These are phyloP conservation scores for Serripes groenlandicus DNA, from an alignment of 2,888 invertebrate species.

Conservation along the genomic window DNA sequence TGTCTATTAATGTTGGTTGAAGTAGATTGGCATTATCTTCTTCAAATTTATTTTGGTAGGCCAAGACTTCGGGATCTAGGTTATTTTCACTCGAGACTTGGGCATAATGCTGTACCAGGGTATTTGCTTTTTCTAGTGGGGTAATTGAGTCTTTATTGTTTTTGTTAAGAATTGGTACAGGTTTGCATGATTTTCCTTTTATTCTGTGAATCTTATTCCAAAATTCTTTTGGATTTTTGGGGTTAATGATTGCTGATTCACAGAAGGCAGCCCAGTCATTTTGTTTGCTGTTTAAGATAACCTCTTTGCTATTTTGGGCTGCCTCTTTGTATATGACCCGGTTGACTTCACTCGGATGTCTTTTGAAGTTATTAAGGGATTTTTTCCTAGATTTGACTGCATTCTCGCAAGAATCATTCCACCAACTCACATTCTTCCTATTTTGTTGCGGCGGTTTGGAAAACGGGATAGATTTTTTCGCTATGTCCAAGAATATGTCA, in stretches of 20 bases:
- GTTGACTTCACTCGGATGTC: slow-evolving; percentile 18
- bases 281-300: background rate
- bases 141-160: background rate
- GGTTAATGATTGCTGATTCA: background rate
- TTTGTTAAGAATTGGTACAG: background rate
- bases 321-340: slow-evolving; percentile 7
- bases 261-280: slow-evolving; percentile 26
- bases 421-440: slow-evolving; percentile 22
- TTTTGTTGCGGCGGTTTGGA: no score
- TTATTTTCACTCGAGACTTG: slow-evolving; percentile 26
- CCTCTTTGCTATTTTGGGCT: background rate
- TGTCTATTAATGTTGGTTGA: no score
- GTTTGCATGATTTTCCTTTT: background rate
- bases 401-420: slow-evolving; percentile 9
- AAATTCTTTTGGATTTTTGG: slow-evolving; percentile 13
- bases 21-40: no score
- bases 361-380: slow-evolving; percentile 19
- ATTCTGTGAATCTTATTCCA: slow-evolving; percentile 31
- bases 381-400: slow-evolving; percentile 13
- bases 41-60: slow-evolving; percentile 24
- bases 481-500: background rate
- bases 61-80: slow-evolving; percentile 1
- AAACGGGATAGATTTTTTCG: background rate
- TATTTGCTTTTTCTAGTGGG: slow-evolving; percentile 20
- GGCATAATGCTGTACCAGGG: slow-evolving; percentile 13